Evolutionary conservation across 1,140 invertebrate genomes (phyloP).

Genomic region (Scaptomyza graminum): DNA sequence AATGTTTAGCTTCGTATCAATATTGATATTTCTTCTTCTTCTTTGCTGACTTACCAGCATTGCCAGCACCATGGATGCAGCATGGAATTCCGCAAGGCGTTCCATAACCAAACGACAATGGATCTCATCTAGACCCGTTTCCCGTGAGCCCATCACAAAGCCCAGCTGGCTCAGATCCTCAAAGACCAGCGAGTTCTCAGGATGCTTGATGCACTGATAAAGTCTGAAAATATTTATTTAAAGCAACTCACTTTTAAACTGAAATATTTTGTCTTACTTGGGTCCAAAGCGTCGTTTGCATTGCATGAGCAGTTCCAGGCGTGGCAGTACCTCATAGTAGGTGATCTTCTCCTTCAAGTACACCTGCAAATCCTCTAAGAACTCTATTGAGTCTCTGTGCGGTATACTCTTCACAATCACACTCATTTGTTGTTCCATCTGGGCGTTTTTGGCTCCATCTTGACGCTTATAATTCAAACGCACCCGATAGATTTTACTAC

Average conservation of each 20-base stretch:
- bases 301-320: conserved; percentile 62
- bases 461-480: conserved; percentile 37
- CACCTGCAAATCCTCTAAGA: conserved; percentile 66
- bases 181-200: conserved; percentile 70
- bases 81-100: conserved; percentile 74
- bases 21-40: no score
- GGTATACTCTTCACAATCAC: conserved; percentile 75
- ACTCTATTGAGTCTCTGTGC: conserved; percentile 50
- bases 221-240: conserved; percentile 44
- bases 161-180: conserved; percentile 66
- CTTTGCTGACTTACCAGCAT: conserved; percentile 42
- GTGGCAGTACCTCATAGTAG: conserved; percentile 68
- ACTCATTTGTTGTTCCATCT: conserved; percentile 30
- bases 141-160: conserved; percentile 65
- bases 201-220: conserved; percentile 63
- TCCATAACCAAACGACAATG: conserved; percentile 71
- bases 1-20: no score
- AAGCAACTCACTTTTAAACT: background rate
- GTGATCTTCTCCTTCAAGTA: conserved; percentile 72
- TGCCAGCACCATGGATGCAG: conserved; percentile 66
- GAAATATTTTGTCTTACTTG: conserved; percentile 50
- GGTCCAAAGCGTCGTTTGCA: conserved; percentile 63
- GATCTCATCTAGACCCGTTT: conserved; percentile 59
- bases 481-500: conserved; percentile 69
- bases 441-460: background rate